Conservation (phyloP, 1,140 invertebrate species). For the Drosophila willistoni region DNA sequence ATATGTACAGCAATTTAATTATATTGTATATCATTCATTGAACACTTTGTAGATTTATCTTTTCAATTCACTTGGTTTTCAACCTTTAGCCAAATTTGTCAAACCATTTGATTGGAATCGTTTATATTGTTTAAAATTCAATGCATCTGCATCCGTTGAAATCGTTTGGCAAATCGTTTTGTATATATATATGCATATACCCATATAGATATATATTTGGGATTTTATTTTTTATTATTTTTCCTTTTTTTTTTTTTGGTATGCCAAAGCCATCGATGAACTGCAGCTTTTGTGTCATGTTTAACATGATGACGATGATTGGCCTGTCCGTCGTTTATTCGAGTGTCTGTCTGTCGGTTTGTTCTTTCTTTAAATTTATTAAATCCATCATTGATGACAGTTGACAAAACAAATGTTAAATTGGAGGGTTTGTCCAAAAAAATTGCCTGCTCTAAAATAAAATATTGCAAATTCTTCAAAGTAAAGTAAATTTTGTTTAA, state of each 20-base stretch:
- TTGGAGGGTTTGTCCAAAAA: conserved; percentile 42
- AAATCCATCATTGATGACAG: conserved; percentile 74
- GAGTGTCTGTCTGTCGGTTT: conserved; percentile 31
- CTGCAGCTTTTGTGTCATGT: conserved; percentile 79
- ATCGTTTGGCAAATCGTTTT: conserved; percentile 61
- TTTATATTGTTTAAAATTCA: conserved; percentile 57
- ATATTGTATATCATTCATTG: conserved; percentile 27
- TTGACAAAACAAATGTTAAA: conserved; percentile 74
- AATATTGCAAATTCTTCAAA: conserved; percentile 46
- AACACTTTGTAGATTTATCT: conserved; percentile 37
- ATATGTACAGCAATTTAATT: conserved; percentile 8
- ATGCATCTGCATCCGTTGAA: conserved; percentile 60
- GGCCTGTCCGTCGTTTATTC: not conserved
- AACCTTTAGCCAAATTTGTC: conserved; percentile 40
- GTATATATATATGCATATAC: not conserved
- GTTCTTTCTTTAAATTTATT: conserved; percentile 68
- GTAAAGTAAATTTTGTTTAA: conserved; percentile 3
- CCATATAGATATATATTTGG: not conserved
- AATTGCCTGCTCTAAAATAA: conserved; percentile 76
- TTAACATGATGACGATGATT: conserved; percentile 53
- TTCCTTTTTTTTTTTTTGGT: conserved; percentile 52
- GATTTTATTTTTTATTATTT: conserved; percentile 32
- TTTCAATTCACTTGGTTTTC: conserved; percentile 22
- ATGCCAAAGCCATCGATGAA: conserved; percentile 76
- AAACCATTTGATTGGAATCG: conserved; percentile 53